Conservation (phyloP, 1,140 invertebrate species). For the Anastrepha obliqua region DNA sequence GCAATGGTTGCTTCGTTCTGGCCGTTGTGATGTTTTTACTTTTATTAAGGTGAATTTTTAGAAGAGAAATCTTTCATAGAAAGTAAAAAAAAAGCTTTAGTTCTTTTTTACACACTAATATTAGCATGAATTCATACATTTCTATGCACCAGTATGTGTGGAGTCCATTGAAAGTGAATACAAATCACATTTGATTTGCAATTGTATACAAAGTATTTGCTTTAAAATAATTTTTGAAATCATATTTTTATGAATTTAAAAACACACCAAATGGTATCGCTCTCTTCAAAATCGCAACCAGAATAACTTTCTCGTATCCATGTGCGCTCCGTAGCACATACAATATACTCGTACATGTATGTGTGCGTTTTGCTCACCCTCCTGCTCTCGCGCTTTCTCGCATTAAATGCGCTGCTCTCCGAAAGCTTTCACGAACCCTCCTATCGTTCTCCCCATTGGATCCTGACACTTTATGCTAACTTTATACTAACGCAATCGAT, state of each 20-base stretch:
- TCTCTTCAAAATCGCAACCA: background rate
- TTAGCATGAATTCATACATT: too few relatives aligned
- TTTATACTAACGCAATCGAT: slow-evolving; percentile 58
- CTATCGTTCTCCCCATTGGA: background rate
- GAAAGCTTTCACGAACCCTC: slow-evolving; percentile 34
- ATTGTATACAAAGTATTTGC: background rate
- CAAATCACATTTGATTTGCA: background rate
- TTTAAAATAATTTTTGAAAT: background rate
- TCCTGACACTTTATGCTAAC: slow-evolving; percentile 55
- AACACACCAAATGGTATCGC: background rate
- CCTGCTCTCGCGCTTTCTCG: background rate
- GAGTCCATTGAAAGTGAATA: background rate
- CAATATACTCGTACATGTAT: background rate
- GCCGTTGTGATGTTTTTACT: too few relatives aligned
- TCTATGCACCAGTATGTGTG: too few relatives aligned
- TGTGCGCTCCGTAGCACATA: background rate
- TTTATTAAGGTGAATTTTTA: too few relatives aligned
- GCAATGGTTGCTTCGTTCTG: too few relatives aligned
- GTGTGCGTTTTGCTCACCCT: background rate
- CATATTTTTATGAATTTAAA: background rate
- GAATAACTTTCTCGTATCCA: slow-evolving; percentile 1
- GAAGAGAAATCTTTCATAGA: background rate
- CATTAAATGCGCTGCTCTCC: background rate
- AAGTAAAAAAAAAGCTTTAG: background rate
- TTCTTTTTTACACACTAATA: too few relatives aligned